These are phyloP conservation scores for Oegoconia quadripuncta DNA, from an alignment of 2,888 invertebrate species.

Conservation along the genomic window DNA sequence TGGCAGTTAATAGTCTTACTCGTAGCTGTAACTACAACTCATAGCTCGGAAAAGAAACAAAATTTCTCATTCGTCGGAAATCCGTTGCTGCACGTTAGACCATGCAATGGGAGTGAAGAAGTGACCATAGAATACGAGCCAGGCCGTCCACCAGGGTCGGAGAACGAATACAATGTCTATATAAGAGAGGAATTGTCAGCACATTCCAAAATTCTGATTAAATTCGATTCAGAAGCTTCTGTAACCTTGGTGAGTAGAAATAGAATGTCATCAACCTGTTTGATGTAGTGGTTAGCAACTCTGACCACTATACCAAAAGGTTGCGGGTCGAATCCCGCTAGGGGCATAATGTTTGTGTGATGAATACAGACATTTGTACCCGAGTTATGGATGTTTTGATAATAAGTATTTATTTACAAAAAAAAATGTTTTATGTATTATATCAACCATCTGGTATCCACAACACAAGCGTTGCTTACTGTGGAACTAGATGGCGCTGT, in stretches of 20 bases:
- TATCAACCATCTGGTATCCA: too few species aligned
- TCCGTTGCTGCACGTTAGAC: conserved; percentile 6
- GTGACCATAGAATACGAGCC: conserved; percentile 23
- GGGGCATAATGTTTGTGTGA: too few species aligned
- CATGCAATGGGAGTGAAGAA: conserved; percentile 26
- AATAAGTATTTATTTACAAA: too few species aligned
- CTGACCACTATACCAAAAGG: too few species aligned
- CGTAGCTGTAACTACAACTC: background rate
- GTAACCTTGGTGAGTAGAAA: conserved; percentile 28
- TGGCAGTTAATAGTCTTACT: too few species aligned
- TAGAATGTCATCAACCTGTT: background rate
- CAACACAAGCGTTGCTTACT: too few species aligned
- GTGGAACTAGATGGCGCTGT: too few species aligned
- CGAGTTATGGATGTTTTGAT: too few species aligned
- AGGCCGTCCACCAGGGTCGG: conserved; percentile 30
- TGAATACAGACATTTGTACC: too few species aligned
- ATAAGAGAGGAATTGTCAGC: conserved; percentile 19
- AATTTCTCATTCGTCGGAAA: conserved; percentile 1
- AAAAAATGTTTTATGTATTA: too few species aligned
- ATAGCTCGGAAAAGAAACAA: background rate
- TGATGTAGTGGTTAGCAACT: too few species aligned
- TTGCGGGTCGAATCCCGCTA: too few species aligned
- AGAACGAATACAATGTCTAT: conserved; percentile 29
- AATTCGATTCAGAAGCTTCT: conserved; percentile 30
- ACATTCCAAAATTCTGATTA: conserved; percentile 17